These are phyloP conservation scores for Galemys pyrenaicus DNA, from an alignment of 2,113 vertebrate species.

Conservation along the genomic window DNA sequence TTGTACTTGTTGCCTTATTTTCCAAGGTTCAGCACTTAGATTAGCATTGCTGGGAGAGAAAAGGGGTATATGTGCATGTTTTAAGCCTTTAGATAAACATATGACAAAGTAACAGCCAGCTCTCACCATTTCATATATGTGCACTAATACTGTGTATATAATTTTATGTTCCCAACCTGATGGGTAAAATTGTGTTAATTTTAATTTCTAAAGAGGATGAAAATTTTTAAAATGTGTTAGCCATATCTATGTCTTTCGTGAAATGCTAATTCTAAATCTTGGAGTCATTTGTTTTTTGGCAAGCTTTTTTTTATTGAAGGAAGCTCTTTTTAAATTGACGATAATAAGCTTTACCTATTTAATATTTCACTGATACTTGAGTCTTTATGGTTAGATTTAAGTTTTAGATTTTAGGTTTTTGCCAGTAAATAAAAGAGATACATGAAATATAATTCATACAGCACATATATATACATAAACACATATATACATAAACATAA, in stretches of 20 bases:
- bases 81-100: not conserved
- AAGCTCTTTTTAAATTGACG: slow-evolving; percentile 20
- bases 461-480: too few relatives aligned
- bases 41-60: not conserved
- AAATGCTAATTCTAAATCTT: slow-evolving; percentile 44
- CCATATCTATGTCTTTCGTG: not conserved
- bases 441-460: not conserved
- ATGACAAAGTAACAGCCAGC: not conserved
- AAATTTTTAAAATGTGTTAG: not conserved
- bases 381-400: not conserved
- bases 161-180: not conserved
- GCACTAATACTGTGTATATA: not conserved
- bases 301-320: slow-evolving; percentile 45
- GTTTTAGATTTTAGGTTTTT: not conserved
- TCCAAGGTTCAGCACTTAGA: not conserved
- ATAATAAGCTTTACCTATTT: not conserved
- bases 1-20: slow-evolving; percentile 41
- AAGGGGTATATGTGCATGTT: not conserved
- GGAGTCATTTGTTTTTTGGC: not conserved
- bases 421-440: not conserved
- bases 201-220: not conserved
- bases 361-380: not conserved
- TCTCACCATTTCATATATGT: not conserved
- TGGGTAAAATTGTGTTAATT: not conserved
- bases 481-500: not conserved